These are phyloP conservation scores for Drosophila elegans DNA, from an alignment of 1,140 invertebrate species.

Conservation along the genomic window DNA sequence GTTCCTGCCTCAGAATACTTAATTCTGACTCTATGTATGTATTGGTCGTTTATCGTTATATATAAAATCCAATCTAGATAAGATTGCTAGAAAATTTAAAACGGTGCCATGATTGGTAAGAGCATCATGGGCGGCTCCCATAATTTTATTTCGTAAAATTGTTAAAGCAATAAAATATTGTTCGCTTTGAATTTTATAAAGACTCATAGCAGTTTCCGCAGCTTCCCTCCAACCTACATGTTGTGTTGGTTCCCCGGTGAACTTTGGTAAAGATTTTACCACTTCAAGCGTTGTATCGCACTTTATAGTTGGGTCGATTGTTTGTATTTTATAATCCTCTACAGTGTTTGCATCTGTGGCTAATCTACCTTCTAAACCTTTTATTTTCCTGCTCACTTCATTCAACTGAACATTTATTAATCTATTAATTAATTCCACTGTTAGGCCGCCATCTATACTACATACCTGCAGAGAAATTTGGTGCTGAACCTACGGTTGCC, in stretches of 20 bases:
- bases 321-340: conserved; percentile 2
- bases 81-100: conserved; percentile 8
- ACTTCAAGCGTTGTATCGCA: no score
- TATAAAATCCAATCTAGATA: no score
- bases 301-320: neutral
- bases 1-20: no score
- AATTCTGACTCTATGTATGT: no score
- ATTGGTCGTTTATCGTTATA: no score
- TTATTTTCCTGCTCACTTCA: neutral
- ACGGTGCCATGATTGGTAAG: conserved; percentile 1
- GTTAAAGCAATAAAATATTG: conserved; percentile 3
- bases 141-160: conserved; percentile 7
- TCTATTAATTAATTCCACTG: conserved; percentile 9
- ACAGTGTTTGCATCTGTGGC: conserved; percentile 1
- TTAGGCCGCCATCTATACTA: neutral
- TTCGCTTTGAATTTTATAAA: neutral
- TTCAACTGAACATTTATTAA: conserved; percentile 3
- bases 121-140: neutral
- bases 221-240: no score
- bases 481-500: no score
- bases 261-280: neutral
- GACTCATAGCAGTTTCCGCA: neutral
- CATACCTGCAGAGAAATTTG: conserved; percentile 1
- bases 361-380: neutral
- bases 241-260: no score